Conservation (phyloP, 2,113 vertebrate genomes). For the human region GRCh38 chr2:239112501-239113000, state of each 20-base stretch:
- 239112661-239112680: too few species aligned
- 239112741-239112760: not conserved
- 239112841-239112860: not conserved
- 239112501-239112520: accelerated
- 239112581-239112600: too few species aligned
- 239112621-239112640: accelerated
- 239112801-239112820: not conserved
- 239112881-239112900: too few species aligned
- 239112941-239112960: too few species aligned
- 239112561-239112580: not conserved
- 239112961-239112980: too few species aligned
- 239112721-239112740: too few species aligned
- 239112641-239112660: not conserved
- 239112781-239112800: not conserved
- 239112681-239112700: not conserved
- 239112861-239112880: too few species aligned
- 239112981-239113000: too few species aligned
- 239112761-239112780: too few species aligned
- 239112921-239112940: not conserved
- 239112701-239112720: not conserved
- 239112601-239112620: accelerated
- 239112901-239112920: not conserved
- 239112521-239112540: not conserved
- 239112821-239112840: not conserved
- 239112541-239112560: not conserved